phyloP scores from a whole-genome alignment of 2,797 vertebrate genomes.

The Danio tinwini region DNA sequence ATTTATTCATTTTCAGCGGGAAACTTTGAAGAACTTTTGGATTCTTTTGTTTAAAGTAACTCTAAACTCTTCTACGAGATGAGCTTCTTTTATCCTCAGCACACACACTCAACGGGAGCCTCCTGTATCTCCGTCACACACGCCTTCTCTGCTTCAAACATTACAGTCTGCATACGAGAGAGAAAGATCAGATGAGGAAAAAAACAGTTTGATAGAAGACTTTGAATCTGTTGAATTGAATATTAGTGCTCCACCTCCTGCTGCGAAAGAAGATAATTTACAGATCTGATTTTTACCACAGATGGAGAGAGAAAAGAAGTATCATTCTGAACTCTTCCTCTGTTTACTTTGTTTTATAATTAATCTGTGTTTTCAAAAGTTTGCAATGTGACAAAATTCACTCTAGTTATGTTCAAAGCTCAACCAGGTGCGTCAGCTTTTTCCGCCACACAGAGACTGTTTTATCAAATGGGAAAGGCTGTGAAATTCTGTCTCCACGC shows the following conservation, averaged over 20 bases:
- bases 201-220: background rate
- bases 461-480: slow-evolving; percentile 13
- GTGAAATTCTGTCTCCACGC: background rate
- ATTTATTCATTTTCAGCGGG: background rate
- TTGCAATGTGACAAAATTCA: slow-evolving; percentile 6
- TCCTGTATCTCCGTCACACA: background rate
- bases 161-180: slow-evolving; percentile 2
- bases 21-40: background rate
- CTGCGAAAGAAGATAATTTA: slow-evolving; percentile 11
- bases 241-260: slow-evolving; percentile 15
- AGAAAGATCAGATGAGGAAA: background rate
- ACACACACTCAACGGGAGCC: background rate
- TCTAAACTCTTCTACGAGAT: slow-evolving; percentile 5
- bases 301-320: slow-evolving; percentile 18
- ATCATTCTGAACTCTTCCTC: slow-evolving; percentile 4
- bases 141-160: background rate
- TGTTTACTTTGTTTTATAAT: background rate
- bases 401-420: background rate
- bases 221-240: background rate
- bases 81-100: slow-evolving; percentile 9
- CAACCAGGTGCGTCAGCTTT: background rate
- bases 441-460: slow-evolving; percentile 3
- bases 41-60: slow-evolving; percentile 1
- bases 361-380: slow-evolving; percentile 36
- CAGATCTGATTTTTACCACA: slow-evolving; percentile 28